Conservation (phyloP, 2,888 invertebrate species). For the Clunio marinus region DNA sequence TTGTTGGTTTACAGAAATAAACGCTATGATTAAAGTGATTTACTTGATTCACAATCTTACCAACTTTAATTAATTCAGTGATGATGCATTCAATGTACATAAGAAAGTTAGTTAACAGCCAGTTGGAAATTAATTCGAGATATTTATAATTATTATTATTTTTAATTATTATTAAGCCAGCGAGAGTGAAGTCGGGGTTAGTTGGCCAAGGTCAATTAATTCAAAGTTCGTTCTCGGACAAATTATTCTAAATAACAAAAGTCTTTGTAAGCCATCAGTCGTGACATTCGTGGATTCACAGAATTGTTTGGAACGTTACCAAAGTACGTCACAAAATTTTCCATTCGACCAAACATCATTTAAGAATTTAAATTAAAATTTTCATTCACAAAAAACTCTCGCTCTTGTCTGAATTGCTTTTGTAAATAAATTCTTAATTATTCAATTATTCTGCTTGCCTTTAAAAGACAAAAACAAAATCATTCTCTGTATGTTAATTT, state of each 20-base stretch:
- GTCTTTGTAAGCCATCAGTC: neutral
- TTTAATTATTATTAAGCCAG: neutral
- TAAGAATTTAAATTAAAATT: too few species aligned
- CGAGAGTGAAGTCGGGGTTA: neutral
- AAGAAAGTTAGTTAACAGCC: too few species aligned
- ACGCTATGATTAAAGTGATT: neutral
- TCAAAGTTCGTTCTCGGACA: neutral
- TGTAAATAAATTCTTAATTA: constrained; percentile 11
- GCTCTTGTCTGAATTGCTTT: neutral
- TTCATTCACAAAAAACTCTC: neutral
- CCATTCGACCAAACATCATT: too few species aligned
- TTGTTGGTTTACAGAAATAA: constrained; percentile 28
- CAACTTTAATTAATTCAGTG: too few species aligned
- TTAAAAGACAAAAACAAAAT: neutral
- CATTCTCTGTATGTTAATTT: neutral
- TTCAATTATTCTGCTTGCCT: constrained; percentile 17
- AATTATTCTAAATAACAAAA: neutral
- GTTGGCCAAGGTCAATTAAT: constrained; percentile 21
- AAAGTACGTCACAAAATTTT: too few species aligned
- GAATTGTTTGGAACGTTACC: too few species aligned
- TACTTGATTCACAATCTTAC: too few species aligned
- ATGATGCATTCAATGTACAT: too few species aligned
- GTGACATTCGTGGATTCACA: neutral
- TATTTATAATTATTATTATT: constrained; percentile 4
- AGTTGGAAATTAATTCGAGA: neutral